Evolutionary conservation across 2,888 invertebrate genomes (phyloP).

Genomic region (Eumacrocentrus americanus): DNA sequence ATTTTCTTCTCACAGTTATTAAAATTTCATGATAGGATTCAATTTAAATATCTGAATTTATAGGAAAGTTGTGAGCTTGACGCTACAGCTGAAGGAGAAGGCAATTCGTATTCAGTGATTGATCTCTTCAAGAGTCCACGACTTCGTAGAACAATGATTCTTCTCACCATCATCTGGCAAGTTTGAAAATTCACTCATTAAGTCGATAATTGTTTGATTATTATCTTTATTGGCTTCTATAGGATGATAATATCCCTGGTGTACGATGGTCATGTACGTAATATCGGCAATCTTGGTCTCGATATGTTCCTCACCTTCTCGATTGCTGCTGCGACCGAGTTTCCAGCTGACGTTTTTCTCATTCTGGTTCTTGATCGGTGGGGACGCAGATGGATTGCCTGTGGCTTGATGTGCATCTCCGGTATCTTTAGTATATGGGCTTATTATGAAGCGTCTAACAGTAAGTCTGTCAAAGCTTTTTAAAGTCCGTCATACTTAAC

Average conservation of each 20-base stretch:
- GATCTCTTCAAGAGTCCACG: constrained; percentile 83
- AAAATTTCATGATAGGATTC: not conserved
- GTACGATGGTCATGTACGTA: constrained; percentile 87
- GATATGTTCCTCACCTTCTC: constrained; percentile 87
- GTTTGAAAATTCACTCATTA: constrained; percentile 24
- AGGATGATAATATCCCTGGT: constrained; percentile 86
- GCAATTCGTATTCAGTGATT: constrained; percentile 76
- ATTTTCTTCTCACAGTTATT: not conserved
- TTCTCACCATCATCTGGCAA: constrained; percentile 81
- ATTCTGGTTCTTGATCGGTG: constrained; percentile 79
- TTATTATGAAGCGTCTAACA: constrained; percentile 74
- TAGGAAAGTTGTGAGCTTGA: constrained; percentile 64
- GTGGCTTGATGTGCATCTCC: constrained; percentile 80
- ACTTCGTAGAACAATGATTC: constrained; percentile 75
- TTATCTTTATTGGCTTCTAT: not conserved
- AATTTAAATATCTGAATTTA: constrained; percentile 1
- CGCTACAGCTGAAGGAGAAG: constrained; percentile 67
- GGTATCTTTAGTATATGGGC: constrained; percentile 82
- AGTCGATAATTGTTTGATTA: constrained; percentile 1
- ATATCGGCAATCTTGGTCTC: constrained; percentile 82
- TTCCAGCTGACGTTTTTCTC: constrained; percentile 83
- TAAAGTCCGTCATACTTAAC: too few relatives aligned
- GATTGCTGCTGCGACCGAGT: constrained; percentile 80
- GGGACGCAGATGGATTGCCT: constrained; percentile 86
- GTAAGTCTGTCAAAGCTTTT: too few relatives aligned